Evolutionary conservation across 2,113 vertebrate species (phyloP).

Genomic region (Corynorhinus townsendii): DNA sequence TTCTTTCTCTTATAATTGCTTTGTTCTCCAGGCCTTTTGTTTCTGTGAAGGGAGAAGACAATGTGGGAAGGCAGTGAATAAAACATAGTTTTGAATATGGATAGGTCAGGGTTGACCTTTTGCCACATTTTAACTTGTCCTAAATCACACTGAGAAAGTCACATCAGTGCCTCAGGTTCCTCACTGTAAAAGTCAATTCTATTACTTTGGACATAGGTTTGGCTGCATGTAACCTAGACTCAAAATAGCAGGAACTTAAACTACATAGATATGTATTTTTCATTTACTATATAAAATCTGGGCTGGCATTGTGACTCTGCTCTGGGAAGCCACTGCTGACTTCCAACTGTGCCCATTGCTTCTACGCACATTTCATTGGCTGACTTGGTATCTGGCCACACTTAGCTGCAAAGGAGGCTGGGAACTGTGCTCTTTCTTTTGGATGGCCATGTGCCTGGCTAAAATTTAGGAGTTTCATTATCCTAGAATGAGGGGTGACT

Average conservation of each 20-base stretch:
- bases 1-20: conserved; percentile 46
- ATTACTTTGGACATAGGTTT: background rate
- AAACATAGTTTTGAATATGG: background rate
- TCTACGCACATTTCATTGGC: background rate
- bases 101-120: background rate
- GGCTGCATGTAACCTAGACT: background rate
- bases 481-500: background rate
- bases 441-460: background rate
- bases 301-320: background rate
- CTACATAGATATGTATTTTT: background rate
- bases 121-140: background rate
- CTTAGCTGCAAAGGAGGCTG: background rate
- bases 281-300: background rate
- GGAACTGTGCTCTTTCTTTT: background rate
- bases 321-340: background rate
- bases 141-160: background rate
- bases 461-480: background rate
- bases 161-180: background rate
- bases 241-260: background rate
- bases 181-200: background rate
- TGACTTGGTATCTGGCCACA: background rate
- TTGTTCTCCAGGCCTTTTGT: conserved; percentile 56
- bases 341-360: background rate
- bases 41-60: conserved; percentile 19
- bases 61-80: background rate